A percentile compares a stretch with the other conserved stretches of the same genome.
These are phyloP conservation scores for Trichoplusia ni DNA, from an alignment of 1,140 invertebrate species.

Conservation along the genomic window DNA sequence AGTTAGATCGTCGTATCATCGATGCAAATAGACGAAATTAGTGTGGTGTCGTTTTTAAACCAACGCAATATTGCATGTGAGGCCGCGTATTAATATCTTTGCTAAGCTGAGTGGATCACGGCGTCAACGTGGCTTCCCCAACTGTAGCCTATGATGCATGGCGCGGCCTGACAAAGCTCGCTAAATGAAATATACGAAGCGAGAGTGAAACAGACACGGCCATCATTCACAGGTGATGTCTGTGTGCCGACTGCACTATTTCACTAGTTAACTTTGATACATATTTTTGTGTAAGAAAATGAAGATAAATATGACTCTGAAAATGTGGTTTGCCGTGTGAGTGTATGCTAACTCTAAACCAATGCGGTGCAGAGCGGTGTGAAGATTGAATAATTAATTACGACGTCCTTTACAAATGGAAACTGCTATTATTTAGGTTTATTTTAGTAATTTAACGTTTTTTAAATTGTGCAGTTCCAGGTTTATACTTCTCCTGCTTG, in stretches of 20 bases:
- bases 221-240: constrained; percentile 71
- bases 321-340: too few relatives aligned
- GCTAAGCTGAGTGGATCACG: constrained; percentile 72
- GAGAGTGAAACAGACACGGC: constrained; percentile 66
- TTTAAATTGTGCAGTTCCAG: too few relatives aligned
- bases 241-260: constrained; percentile 31
- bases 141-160: constrained; percentile 63
- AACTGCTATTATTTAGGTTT: too few relatives aligned
- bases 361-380: too few relatives aligned
- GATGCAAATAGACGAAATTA: constrained; percentile 18
- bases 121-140: constrained; percentile 60
- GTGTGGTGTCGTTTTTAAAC: constrained; percentile 16
- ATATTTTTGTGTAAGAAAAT: too few relatives aligned
- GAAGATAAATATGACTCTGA: too few relatives aligned
- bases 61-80: constrained; percentile 23
- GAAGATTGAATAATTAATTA: too few relatives aligned
- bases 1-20: constrained; percentile 8
- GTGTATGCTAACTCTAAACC: too few relatives aligned
- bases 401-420: too few relatives aligned
- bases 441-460: too few relatives aligned
- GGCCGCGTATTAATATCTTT: constrained; percentile 68
- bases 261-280: too few relatives aligned
- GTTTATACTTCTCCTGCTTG: too few relatives aligned
- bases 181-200: constrained; percentile 78
- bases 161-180: constrained; percentile 57